Evolutionary conservation across 2,797 vertebrate species (phyloP), one percentile per base, ranked within the genome.

Genomic region (Phoebastria nigripes): DNA sequence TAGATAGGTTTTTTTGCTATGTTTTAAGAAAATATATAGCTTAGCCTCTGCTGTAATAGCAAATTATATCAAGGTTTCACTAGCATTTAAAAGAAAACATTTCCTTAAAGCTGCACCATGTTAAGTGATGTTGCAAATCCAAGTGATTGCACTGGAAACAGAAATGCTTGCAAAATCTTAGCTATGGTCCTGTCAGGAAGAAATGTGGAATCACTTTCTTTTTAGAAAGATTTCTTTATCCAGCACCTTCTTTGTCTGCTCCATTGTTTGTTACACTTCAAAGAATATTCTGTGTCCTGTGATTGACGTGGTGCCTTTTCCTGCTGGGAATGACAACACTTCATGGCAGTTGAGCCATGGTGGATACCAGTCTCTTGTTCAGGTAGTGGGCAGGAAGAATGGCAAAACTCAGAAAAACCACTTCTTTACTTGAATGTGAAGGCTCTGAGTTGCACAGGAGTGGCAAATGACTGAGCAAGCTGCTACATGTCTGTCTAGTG

Each of bases 331-430:
- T 7, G 19, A 11, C 1, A 12, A 20, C 5, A 0, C 39, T 46
- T 26, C 1, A 1, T 14, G 51, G 55, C 4, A 1, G 21, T 5
- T 59, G 46, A 61, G 61, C 74, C 4, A 0, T 14, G 37, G 21
- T 77, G 42, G 51, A 7, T 59, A 33, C 33, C 1, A 0, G 26
- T 12, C 22, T 37, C 9, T 31, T 29, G 8, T 7, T 89, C 51
- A 65, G 31, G 31, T 33, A 7, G 29, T 3, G 5, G 20, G 46
- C 33, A 55, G 49, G 29, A 69, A 14, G 9, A 56, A 31, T 12
- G n/a, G 37, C 41, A 84, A 18, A 73, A 31, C 11, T 26, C 8
- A 24, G 41, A 42, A 61, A 61, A 69, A 7, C 0, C 15, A 3
- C 42, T 54, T 37, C 8, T 56, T 83, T n/a, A 4, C 51, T 33